A percentile compares a stretch with the other conserved stretches of the same genome.
Conservation (phyloP, 2,113 vertebrate species). For the Hyperoodon ampullatus region DNA sequence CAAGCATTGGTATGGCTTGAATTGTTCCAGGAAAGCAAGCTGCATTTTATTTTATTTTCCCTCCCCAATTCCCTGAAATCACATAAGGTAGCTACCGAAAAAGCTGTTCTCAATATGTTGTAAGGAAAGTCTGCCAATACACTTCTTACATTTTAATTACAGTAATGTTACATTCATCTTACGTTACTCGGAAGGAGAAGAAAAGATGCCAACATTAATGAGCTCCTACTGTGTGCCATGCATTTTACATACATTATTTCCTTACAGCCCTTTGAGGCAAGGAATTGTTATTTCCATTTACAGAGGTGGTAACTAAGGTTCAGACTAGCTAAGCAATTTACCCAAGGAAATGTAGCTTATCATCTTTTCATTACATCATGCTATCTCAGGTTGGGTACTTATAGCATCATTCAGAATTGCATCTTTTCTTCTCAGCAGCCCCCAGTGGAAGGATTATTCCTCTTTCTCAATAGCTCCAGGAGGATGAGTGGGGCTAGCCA, state of each 20-base stretch:
- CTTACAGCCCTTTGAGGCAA: background rate
- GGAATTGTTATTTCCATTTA: slow-evolving; percentile 48
- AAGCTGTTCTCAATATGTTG: slow-evolving; percentile 71
- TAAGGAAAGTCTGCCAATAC: slow-evolving; percentile 65
- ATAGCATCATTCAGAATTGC: background rate
- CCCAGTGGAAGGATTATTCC: background rate
- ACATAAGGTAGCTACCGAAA: slow-evolving; percentile 75
- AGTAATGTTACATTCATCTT: slow-evolving; percentile 64
- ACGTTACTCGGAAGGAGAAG: slow-evolving; percentile 45
- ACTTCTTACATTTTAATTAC: slow-evolving; percentile 73
- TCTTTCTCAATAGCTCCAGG: background rate
- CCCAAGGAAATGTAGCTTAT: slow-evolving; percentile 1
- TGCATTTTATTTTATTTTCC: slow-evolving; percentile 73
- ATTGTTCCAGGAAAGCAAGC: slow-evolving; percentile 75
- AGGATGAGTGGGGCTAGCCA: background rate
- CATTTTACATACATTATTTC: slow-evolving; percentile 49
- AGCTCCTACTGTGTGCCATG: slow-evolving; percentile 69
- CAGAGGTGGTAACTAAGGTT: slow-evolving; percentile 25
- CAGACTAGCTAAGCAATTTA: slow-evolving; percentile 10
- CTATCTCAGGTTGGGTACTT: background rate
- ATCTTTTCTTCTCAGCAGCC: slow-evolving; percentile 6
- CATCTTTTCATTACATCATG: background rate
- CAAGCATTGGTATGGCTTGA: slow-evolving; percentile 55
- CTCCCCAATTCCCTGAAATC: slow-evolving; percentile 76
- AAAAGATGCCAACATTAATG: slow-evolving; percentile 64